These are phyloP conservation scores for Xenops minutus DNA, from an alignment of 2,797 vertebrate species.

Conservation along the genomic window DNA sequence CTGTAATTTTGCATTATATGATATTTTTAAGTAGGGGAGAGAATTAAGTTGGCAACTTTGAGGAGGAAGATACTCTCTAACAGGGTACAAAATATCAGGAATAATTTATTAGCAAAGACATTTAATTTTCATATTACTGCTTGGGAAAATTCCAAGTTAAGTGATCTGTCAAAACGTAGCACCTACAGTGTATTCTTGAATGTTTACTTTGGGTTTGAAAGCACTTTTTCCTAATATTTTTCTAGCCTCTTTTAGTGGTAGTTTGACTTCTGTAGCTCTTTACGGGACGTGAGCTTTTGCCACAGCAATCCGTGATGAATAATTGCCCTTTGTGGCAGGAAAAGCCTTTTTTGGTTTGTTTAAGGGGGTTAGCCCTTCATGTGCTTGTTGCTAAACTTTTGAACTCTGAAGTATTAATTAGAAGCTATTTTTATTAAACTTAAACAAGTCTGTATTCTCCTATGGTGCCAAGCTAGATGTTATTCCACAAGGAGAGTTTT, in stretches of 20 bases:
- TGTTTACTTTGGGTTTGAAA: constrained; percentile 66
- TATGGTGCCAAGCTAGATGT: constrained; percentile 72
- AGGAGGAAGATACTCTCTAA: constrained; percentile 41
- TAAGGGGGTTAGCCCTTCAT: constrained; percentile 41
- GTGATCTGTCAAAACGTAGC: constrained; percentile 40
- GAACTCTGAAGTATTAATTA: constrained; percentile 70
- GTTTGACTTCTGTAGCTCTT: constrained; percentile 57
- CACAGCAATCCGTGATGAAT: constrained; percentile 7
- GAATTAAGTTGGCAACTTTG: constrained; percentile 26
- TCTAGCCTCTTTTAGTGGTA: constrained; percentile 52
- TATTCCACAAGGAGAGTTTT: constrained; percentile 60
- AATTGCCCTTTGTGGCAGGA: constrained; percentile 50
- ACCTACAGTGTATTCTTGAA: constrained; percentile 54
- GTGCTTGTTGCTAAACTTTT: constrained; percentile 69
- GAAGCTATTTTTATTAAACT: constrained; percentile 74
- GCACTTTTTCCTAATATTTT: constrained; percentile 73
- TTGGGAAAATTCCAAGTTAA: constrained; percentile 41
- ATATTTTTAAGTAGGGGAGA: constrained; percentile 57
- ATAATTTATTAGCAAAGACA: constrained; percentile 59
- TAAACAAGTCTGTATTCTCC: constrained; percentile 68
- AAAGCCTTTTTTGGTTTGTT: constrained; percentile 16
- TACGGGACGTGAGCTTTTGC: constrained; percentile 53
- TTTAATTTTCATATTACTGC: constrained; percentile 5
- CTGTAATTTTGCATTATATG: constrained; percentile 57
- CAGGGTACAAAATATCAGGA: constrained; percentile 71